Conservation (phyloP, 2,888 invertebrate genomes). For the Cordilura impudica region DNA sequence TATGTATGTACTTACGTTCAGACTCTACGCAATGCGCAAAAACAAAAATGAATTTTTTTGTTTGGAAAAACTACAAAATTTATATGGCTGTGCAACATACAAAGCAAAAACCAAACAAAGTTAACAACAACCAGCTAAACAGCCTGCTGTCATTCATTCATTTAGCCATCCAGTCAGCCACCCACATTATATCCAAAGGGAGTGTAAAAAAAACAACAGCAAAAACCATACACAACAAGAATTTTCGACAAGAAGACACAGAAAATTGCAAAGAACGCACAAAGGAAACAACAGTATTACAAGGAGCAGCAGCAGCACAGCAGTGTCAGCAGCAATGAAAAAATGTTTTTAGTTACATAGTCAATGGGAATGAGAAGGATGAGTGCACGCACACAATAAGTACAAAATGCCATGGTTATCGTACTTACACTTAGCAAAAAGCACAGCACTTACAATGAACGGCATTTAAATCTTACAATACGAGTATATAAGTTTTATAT, state of each 20-base stretch:
- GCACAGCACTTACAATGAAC: too few relatives aligned
- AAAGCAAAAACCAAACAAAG: constrained; percentile 36
- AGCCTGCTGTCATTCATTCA: constrained; percentile 42
- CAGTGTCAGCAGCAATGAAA: constrained; percentile 9
- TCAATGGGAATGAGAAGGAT: neutral
- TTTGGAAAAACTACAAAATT: constrained; percentile 59
- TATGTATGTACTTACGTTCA: constrained; percentile 13
- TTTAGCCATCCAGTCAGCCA: constrained; percentile 8
- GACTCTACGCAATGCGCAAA: constrained; percentile 62
- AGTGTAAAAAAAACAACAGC: constrained; percentile 31
- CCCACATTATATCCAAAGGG: constrained; percentile 38
- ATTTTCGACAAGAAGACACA: constrained; percentile 69
- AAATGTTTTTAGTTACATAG: constrained; percentile 15
- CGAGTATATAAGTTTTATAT: too few relatives aligned
- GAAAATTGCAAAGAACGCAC: constrained; percentile 59
- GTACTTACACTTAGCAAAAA: neutral
- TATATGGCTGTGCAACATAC: constrained; percentile 59
- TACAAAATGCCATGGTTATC: constrained; percentile 5
- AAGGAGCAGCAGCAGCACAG: constrained; percentile 31
- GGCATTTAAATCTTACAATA: too few relatives aligned
- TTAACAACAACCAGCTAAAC: constrained; percentile 30
- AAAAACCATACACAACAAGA: constrained; percentile 68
- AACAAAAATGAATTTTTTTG: constrained; percentile 57
- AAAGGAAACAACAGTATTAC: constrained; percentile 66
- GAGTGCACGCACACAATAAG: constrained; percentile 49